Conservation (phyloP, 2,797 vertebrate species). For the Cossypha caffra region DNA sequence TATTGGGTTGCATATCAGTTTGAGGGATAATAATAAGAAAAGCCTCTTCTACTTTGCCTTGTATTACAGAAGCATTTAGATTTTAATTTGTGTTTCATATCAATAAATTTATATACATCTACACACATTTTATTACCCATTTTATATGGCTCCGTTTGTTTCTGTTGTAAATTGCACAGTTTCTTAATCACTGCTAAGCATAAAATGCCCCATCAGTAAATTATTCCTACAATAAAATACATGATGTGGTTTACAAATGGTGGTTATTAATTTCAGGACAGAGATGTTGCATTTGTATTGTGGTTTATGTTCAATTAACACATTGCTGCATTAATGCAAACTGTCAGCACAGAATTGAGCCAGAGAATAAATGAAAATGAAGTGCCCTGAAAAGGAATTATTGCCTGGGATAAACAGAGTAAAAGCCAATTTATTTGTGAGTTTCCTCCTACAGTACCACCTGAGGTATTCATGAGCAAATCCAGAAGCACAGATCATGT, state of each 20-base stretch:
- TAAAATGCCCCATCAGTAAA: slow-evolving; percentile 45
- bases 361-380: slow-evolving; percentile 26
- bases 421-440: slow-evolving; percentile 31
- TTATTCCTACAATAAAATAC: slow-evolving; percentile 54
- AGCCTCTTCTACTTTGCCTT: not conserved
- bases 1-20: slow-evolving; percentile 18
- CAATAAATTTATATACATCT: slow-evolving; percentile 37
- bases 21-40: slow-evolving; percentile 29
- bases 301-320: slow-evolving; percentile 66
- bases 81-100: slow-evolving; percentile 41
- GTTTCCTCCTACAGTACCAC: not conserved
- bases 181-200: slow-evolving; percentile 56
- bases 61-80: slow-evolving; percentile 15
- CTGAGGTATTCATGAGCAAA: not conserved
- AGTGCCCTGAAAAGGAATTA: slow-evolving; percentile 21
- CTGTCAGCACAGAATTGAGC: not conserved
- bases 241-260: slow-evolving; percentile 38
- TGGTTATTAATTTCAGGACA: slow-evolving; percentile 54
- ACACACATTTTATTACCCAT: slow-evolving; percentile 25
- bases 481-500: not conserved
- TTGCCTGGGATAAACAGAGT: not conserved
- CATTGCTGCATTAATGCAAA: slow-evolving; percentile 29
- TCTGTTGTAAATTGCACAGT: slow-evolving; percentile 40
- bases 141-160: not conserved
- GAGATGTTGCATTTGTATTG: slow-evolving; percentile 33